Percentiles rank a stretch among this genome's conserved stretches.
These are phyloP conservation scores for Plusia festucae DNA, from an alignment of 2,888 invertebrate species.

Conservation along the genomic window DNA sequence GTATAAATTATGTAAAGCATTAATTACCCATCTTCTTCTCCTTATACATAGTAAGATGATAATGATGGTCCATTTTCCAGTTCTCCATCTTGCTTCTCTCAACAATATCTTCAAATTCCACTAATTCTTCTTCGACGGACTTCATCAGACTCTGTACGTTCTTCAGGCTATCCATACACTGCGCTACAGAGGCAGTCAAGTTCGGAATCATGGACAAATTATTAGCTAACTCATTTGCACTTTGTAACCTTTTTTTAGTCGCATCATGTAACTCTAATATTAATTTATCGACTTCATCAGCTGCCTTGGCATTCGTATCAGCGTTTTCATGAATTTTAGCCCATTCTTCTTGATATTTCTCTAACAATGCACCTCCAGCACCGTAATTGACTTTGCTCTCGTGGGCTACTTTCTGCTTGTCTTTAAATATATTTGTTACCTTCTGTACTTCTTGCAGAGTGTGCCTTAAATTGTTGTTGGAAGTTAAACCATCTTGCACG, in stretches of 20 bases:
- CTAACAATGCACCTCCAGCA: slow-evolving; percentile 92
- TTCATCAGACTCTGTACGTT: slow-evolving; percentile 89
- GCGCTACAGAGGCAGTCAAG: slow-evolving; percentile 82
- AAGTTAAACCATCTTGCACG: slow-evolving; percentile 83
- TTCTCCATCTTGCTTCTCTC: slow-evolving; percentile 92
- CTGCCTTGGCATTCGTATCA: slow-evolving; percentile 91
- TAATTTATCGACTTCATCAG: slow-evolving; percentile 86
- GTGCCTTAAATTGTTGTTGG: slow-evolving; percentile 81
- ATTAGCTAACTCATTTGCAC: slow-evolving; percentile 77
- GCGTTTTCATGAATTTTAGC: slow-evolving; percentile 91
- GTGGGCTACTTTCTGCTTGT: slow-evolving; percentile 74
- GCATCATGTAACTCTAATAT: slow-evolving; percentile 77
- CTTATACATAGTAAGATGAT: slow-evolving; percentile 92
- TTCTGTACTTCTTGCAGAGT: slow-evolving; percentile 85
- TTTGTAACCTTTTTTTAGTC: slow-evolving; percentile 74
- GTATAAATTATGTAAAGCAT: not conserved
- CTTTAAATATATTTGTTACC: slow-evolving; percentile 82
- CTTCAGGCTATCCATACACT: slow-evolving; percentile 86
- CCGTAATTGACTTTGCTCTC: slow-evolving; percentile 85
- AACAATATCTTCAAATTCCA: slow-evolving; percentile 91
- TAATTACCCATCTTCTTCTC: slow-evolving; percentile 93
- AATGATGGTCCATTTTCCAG: slow-evolving; percentile 92
- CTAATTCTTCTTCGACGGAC: slow-evolving; percentile 91
- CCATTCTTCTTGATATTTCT: slow-evolving; percentile 93
- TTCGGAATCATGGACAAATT: slow-evolving; percentile 77